Base-by-base conservation (phyloP, 2,113 vertebrate genomes). In the Engraulis encrasicolus region DNA sequence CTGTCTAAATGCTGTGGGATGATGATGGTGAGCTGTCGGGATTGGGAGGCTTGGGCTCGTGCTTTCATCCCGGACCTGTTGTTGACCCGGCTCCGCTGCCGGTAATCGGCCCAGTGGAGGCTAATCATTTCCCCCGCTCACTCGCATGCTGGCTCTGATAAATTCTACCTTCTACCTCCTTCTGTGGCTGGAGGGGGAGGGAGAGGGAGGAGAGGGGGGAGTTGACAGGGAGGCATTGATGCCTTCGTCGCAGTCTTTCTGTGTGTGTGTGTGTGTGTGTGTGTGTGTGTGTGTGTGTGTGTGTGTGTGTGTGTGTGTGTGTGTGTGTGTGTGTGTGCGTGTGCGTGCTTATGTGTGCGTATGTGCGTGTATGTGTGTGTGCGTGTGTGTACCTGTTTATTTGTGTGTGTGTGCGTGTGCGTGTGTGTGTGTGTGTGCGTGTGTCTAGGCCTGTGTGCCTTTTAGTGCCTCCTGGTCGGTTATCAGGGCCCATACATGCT, bases 81-180 rank as follows among this genome's bases (percentile, higher is more conserved):
- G 96, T 95, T 98, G 96, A 99, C 97, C 97, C 94, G 90, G 93
- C 91, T 3, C 95, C 95, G 96, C 91, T 93, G 83, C 94, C 96
- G 95, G 96, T 99, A 98, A 98, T 99, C 96, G 97, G 96, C 95
- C 96, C 96, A 95, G 96, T 95, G 95, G 97, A 96, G 96, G 96
- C 96, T 97, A 97, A 96, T 98, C 97, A 97, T 97, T 97, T 96
- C 95, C 97, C 96, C 97, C 95, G 97, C 96, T 96, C 95, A 97
- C 96, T 97, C 95, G 97, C 96, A 95, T 97, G 97, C 96, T 95
- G 95, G 97, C 97, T 97, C 96, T 97, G 98, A 99, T 99, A 99
- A 99, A 96, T 99, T 96, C 95, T 94, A 97, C 95, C 95, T 96
- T 96, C 97, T 96, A 97, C 96, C 96, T 96, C 94, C 94, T 95